A percentile compares a stretch with the other conserved stretches of the same genome.
Conservation (phyloP, 1,140 invertebrate species). For the Asobara japonica region DNA sequence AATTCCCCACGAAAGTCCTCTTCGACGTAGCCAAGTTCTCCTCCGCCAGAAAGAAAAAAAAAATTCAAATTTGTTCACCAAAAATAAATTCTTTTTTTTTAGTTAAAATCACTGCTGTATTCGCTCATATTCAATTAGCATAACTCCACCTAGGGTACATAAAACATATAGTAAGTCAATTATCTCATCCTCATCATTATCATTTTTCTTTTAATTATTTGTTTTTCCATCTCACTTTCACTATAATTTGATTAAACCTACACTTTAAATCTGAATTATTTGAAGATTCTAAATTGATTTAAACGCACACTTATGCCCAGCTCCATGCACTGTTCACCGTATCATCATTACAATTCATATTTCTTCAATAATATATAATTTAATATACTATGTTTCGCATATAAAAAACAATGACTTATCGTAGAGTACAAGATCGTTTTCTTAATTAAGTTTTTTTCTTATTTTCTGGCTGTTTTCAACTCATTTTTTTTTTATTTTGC, state of each 20-base stretch:
- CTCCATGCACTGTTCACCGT: constrained; percentile 51
- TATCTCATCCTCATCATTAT: constrained; percentile 54
- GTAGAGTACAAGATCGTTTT: constrained; percentile 62
- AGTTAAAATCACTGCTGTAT: constrained; percentile 37
- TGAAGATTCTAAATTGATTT: constrained; percentile 48
- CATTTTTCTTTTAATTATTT: constrained; percentile 34
- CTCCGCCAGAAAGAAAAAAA: no score
- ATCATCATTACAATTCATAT: constrained; percentile 43
- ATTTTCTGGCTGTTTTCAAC: constrained; percentile 41
- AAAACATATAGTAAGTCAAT: no score
- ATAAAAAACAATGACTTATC: constrained; percentile 65
- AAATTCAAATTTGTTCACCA: no score
- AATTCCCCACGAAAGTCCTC: no score
- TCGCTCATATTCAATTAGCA: constrained; percentile 31
- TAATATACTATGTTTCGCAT: constrained; percentile 64
- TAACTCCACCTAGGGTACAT: constrained; percentile 46
- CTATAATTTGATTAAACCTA: constrained; percentile 49
- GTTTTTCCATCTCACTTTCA: not conserved
- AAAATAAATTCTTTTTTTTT: not conserved
- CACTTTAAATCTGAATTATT: not conserved
- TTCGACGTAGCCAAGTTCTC: no score
- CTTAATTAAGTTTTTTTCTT: constrained; percentile 27
- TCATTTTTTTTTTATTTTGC: constrained; percentile 4
- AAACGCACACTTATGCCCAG: constrained; percentile 58
- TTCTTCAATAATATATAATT: constrained; percentile 56